Base-by-base conservation (phyloP, 2,888 invertebrate genomes). In the Clanis bilineata region DNA sequence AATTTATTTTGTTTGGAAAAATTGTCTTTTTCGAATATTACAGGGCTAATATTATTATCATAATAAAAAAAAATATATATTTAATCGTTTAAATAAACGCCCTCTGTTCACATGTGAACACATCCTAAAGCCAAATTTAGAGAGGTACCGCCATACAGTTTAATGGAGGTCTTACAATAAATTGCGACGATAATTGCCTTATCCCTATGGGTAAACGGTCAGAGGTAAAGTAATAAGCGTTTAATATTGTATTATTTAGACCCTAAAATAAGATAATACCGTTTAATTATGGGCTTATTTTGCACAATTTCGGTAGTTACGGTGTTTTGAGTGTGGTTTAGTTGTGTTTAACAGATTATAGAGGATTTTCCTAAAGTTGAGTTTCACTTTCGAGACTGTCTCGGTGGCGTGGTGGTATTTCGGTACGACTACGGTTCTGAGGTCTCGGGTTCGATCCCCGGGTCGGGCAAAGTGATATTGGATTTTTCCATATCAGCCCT, bases 141-240 rank as follows among this genome's bases (percentile, higher is more conserved):
- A 57, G 28, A 15, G 41, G 43, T 43, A 43, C 28, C 56, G 28
- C 18, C 51, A 51, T 57, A 41, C 56, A 22, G n/a, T 39, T 57
- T 57, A 57, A 57, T 43, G 43, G 22, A 41, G 56, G 56, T 32
- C 28, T 43, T 41, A 57, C 41, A 57, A 57, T 57, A 57, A 57
- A 57, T 57, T 28, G 56, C 43, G 18, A 18, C 43, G 56, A 57
- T 57, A 57, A 57, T 57, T 57, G 28, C 41, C 43, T 28, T 41
- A 57, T 57, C 56, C 43, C 43, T 57, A 41, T 57, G 43, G 43
- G 43, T 57, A 28, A 57, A 43, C 25, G 43, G 43, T 28, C 15
- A 32, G 32, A 51, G 51, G 51, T 51, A 51, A 44, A 51, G 47
- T 25, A 47, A 51, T 51, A 32, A 51, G 51, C 51, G 18, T 51